A percentile compares a stretch with the other conserved stretches of the same genome.
phyloP scores from a whole-genome alignment of 2,797 vertebrate genomes.

The Hypotaenidia okinawae region DNA sequence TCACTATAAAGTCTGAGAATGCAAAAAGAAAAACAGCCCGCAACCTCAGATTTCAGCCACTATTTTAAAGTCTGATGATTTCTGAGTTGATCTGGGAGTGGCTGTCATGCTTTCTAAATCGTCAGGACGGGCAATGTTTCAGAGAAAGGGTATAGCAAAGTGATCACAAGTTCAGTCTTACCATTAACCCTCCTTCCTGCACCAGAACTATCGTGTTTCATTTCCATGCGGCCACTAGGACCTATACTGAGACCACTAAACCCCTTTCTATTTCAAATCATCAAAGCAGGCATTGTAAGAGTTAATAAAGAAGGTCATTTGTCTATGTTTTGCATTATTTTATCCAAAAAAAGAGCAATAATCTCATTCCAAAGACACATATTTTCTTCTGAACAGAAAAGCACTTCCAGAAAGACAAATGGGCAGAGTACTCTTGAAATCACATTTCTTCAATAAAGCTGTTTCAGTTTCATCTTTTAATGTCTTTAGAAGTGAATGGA shows the following conservation, averaged over 20 bases:
- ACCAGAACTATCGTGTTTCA: not conserved
- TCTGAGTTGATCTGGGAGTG: not conserved
- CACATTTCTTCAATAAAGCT: not conserved
- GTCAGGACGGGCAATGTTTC: not conserved
- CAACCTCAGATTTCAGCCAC: not conserved
- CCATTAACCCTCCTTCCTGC: not conserved
- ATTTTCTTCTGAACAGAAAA: not conserved
- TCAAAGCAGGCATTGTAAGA: not conserved
- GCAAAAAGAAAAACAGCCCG: not conserved
- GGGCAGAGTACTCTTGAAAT: not conserved
- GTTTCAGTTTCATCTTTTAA: not conserved
- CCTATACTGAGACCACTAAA: not conserved
- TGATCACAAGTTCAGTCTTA: not conserved
- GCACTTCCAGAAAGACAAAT: not conserved
- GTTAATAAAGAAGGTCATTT: not conserved
- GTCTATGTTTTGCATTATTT: not conserved
- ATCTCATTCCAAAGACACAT: not conserved
- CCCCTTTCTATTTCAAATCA: not conserved
- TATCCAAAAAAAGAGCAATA: not conserved
- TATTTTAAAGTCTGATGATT: not conserved
- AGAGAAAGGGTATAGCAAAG: not conserved
- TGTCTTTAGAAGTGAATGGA: not conserved
- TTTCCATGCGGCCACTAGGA: not conserved
- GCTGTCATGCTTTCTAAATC: not conserved
- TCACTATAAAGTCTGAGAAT: not conserved